Percentiles rank a stretch among this genome's conserved stretches.
These are phyloP conservation scores for Pagetopsis macropterus DNA, from an alignment of 2,797 vertebrate species.

Conservation along the genomic window DNA sequence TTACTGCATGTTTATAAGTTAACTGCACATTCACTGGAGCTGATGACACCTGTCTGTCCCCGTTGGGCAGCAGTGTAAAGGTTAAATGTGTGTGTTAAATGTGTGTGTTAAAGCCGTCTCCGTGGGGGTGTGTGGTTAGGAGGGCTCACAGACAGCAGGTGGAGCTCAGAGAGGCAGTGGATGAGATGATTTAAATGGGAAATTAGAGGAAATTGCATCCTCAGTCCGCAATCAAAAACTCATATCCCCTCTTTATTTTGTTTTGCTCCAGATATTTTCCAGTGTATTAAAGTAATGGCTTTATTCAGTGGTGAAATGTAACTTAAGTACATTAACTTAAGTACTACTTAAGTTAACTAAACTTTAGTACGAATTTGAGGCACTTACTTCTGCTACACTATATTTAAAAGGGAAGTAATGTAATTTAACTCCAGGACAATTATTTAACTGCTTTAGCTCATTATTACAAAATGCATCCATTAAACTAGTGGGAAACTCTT, in stretches of 20 bases:
- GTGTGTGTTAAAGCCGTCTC: slow-evolving; percentile 64
- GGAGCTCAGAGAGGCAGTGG: slow-evolving; percentile 17
- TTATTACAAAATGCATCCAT: too few relatives aligned
- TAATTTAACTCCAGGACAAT: too few relatives aligned
- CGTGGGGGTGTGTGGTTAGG: slow-evolving; percentile 57
- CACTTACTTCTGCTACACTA: too few relatives aligned
- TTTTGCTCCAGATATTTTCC: slow-evolving; percentile 3
- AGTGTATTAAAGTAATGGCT: slow-evolving; percentile 40
- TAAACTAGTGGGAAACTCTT: too few relatives aligned
- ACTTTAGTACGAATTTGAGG: too few relatives aligned
- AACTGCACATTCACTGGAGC: slow-evolving; percentile 5
- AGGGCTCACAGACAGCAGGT: slow-evolving; percentile 64
- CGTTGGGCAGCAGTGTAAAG: slow-evolving; percentile 50
- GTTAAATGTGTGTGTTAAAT: slow-evolving; percentile 47
- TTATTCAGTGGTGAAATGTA: neutral
- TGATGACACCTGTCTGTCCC: slow-evolving; percentile 71
- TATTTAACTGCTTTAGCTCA: too few relatives aligned
- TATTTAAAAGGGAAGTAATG: too few relatives aligned
- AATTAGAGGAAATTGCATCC: slow-evolving; percentile 50
- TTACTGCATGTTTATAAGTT: slow-evolving; percentile 8
- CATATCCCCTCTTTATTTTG: slow-evolving; percentile 45
- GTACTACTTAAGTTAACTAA: too few relatives aligned
- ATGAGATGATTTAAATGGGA: slow-evolving; percentile 35
- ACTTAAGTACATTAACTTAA: too few relatives aligned
- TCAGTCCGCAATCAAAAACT: slow-evolving; percentile 33